Percentiles rank a stretch among this genome's conserved stretches.
These are phyloP conservation scores for Cygnus buccinator DNA, from an alignment of 2,113 vertebrate species.

Conservation along the genomic window DNA sequence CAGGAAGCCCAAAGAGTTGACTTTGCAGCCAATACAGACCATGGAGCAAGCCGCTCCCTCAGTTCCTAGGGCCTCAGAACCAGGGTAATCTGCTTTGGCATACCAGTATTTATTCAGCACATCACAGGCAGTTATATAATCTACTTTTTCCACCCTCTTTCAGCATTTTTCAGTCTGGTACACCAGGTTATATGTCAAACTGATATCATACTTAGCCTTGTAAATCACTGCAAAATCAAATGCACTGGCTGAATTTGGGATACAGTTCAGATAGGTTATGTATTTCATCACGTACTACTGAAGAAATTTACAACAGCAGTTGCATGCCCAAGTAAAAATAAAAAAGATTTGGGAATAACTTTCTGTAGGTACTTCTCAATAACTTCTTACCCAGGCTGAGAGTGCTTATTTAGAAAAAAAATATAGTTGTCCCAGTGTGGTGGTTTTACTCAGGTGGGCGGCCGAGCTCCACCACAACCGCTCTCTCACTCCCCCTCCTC, in stretches of 20 bases:
- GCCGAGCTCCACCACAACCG: no score
- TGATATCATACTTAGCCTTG: background rate
- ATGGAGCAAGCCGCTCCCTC: background rate
- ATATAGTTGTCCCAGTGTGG: background rate
- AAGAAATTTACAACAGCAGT: background rate
- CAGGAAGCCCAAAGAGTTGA: background rate
- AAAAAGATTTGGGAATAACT: background rate
- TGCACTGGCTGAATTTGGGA: background rate
- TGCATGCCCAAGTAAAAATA: background rate
- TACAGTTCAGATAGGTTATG: background rate
- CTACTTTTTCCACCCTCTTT: background rate
- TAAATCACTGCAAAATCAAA: background rate
- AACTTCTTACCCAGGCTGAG: background rate
- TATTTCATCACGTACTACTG: background rate
- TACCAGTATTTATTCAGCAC: no score
- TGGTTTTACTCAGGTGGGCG: no score
- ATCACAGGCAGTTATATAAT: background rate
- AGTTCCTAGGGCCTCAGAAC: fast-evolving
- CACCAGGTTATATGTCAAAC: background rate
- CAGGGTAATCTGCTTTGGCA: background rate
- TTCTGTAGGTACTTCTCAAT: background rate
- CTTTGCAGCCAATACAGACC: background rate
- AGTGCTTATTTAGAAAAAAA: background rate
- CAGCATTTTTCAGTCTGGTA: background rate
- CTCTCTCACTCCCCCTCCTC: no score